Conservation (phyloP, 2,888 invertebrate genomes). For the Epinotia bilunana region DNA sequence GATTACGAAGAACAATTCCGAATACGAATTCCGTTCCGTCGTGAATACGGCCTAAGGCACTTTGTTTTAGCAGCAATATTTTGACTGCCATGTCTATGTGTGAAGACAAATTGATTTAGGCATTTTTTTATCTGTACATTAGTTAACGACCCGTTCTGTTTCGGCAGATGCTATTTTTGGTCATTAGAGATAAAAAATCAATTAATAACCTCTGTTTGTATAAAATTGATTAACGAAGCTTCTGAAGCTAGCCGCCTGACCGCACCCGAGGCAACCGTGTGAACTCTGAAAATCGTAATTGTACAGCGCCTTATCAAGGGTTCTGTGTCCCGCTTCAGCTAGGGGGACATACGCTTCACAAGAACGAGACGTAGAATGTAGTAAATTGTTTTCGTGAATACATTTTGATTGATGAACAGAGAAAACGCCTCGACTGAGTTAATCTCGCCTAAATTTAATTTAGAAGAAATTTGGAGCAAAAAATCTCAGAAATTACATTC, state of each 20-base stretch:
- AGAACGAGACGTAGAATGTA: conserved; percentile 70
- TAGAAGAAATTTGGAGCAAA: conserved; percentile 49
- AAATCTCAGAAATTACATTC: conserved; percentile 57
- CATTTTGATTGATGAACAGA: conserved; percentile 82
- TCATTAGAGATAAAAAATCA: conserved; percentile 79
- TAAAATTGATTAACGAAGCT: conserved; percentile 81
- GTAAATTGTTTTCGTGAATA: conserved; percentile 71
- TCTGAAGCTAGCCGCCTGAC: conserved; percentile 76
- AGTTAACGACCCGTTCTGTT: conserved; percentile 74
- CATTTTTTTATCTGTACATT: conserved; percentile 67
- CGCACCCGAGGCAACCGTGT: conserved; percentile 70
- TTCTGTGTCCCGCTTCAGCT: conserved; percentile 59
- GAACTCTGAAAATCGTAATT: conserved; percentile 77
- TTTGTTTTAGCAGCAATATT: conserved; percentile 14
- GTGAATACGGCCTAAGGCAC: not conserved
- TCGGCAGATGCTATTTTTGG: conserved; percentile 81
- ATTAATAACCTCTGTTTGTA: conserved; percentile 81
- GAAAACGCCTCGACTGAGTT: conserved; percentile 82
- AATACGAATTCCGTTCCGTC: not conserved
- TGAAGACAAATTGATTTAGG: conserved; percentile 31
- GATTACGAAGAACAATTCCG: not conserved
- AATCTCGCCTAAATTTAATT: conserved; percentile 83
- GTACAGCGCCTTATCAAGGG: conserved; percentile 71
- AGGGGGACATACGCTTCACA: conserved; percentile 43
- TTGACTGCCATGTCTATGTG: conserved; percentile 13